Percentiles rank a stretch among this genome's conserved stretches.
phyloP scores from a whole-genome alignment of 2,797 vertebrate genomes.

The Sphenopsis melanotis region DNA sequence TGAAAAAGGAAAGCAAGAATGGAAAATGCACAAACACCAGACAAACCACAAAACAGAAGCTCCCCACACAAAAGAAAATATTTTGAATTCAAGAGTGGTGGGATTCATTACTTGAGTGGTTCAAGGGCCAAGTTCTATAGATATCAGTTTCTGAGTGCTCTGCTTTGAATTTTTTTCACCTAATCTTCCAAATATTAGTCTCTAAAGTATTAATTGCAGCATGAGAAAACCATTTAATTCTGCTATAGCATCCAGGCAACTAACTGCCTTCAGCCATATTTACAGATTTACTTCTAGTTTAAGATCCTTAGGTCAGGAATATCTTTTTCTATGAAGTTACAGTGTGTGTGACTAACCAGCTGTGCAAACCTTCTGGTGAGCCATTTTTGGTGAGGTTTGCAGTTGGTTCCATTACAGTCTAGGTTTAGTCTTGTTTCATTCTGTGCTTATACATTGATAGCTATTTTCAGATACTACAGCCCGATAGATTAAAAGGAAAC shows the following conservation, averaged over 20 bases:
- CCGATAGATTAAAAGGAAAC: neutral
- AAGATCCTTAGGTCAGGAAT: neutral
- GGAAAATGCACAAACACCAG: neutral
- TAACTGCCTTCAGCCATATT: neutral
- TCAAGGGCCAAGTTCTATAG: neutral
- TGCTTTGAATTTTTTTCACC: neutral
- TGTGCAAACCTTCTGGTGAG: neutral
- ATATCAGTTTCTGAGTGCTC: neutral
- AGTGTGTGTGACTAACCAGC: neutral
- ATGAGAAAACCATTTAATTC: neutral
- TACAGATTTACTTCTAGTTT: neutral
- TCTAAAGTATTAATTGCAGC: neutral
- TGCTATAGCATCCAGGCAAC: neutral
- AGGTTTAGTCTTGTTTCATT: neutral
- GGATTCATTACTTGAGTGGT: neutral
- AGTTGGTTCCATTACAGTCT: neutral
- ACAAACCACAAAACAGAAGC: neutral
- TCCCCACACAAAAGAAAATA: rapidly evolving
- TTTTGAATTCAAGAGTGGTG: neutral
- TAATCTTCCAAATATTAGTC: neutral
- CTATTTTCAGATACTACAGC: neutral
- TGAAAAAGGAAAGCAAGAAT: neutral
- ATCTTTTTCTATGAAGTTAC: neutral
- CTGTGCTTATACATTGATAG: neutral
- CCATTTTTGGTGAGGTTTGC: neutral